Conservation (phyloP, 2,797 vertebrate genomes). For the Mus minutoides region DNA sequence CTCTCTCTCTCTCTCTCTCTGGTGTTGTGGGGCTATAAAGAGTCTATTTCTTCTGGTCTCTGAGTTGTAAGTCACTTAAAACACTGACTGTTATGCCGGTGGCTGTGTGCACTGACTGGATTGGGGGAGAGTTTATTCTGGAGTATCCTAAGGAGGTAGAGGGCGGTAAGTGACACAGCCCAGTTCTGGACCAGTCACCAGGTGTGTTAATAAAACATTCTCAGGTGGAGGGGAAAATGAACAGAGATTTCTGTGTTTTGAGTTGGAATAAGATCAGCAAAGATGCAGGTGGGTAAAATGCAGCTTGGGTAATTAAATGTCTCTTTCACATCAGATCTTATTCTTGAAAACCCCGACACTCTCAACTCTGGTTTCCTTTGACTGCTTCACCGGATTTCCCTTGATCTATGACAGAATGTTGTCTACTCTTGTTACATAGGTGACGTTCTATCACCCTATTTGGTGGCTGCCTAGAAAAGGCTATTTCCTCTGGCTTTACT, state of each 20-base stretch:
- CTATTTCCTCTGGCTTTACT: constrained; percentile 34
- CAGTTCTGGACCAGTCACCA: constrained; percentile 29
- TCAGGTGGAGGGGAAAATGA: constrained; percentile 51
- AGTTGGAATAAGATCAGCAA: constrained; percentile 50
- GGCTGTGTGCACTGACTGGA: background rate
- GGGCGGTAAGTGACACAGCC: constrained; percentile 21
- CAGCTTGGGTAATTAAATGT: constrained; percentile 57
- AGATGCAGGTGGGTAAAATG: constrained; percentile 19
- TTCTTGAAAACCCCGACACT: background rate
- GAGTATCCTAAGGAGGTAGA: constrained; percentile 55
- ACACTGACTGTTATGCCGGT: background rate
- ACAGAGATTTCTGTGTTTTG: constrained; percentile 62
- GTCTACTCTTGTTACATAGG: constrained; percentile 21
- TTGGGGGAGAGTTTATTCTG: constrained; percentile 18
- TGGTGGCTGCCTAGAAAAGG: background rate
- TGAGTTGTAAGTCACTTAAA: constrained; percentile 23
- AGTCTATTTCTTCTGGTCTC: constrained; percentile 21
- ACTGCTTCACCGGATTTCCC: constrained; percentile 30
- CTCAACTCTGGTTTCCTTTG: constrained; percentile 25
- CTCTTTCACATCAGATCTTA: constrained; percentile 45
- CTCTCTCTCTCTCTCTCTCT: background rate
- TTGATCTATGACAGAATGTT: constrained; percentile 21
- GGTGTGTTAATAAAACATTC: background rate
- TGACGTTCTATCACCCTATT: background rate
- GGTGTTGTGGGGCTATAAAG: background rate